A percentile compares a stretch with the other conserved stretches of the same genome.
These are phyloP conservation scores for Acrossocheilus fasciatus DNA, from an alignment of 2,797 vertebrate species.

Conservation along the genomic window DNA sequence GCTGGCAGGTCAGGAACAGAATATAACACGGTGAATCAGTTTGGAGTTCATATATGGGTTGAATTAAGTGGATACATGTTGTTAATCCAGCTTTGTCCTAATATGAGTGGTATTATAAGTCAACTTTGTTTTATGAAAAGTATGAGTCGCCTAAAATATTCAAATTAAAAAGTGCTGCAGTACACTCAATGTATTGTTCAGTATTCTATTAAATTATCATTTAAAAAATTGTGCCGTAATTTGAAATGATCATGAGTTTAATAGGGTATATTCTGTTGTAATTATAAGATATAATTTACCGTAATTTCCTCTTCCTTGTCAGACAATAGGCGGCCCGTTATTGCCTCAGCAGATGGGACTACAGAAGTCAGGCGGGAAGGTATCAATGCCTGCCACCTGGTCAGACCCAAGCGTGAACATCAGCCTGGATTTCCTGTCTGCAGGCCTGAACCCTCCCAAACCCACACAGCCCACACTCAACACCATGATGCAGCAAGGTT, in stretches of 20 bases:
- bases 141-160: not conserved
- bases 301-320: not conserved
- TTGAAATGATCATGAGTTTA: not conserved
- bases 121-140: too few relatives aligned
- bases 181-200: not conserved
- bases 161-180: not conserved
- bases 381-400: constrained; percentile 91
- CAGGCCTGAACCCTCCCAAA: constrained; percentile 93
- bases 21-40: not conserved
- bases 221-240: not conserved
- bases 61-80: not conserved
- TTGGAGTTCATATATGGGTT: not conserved
- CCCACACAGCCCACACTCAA: constrained; percentile 92
- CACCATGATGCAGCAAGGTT: constrained; percentile 97
- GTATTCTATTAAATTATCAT: not conserved
- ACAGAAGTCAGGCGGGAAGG: constrained; percentile 87
- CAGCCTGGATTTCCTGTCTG: constrained; percentile 95
- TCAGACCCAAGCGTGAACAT: constrained; percentile 99
- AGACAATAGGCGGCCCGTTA: constrained; percentile 74
- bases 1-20: not conserved
- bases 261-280: not conserved
- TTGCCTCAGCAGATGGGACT: constrained; percentile 80
- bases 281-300: not conserved
- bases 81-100: not conserved
- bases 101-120: not conserved